Evolutionary conservation across 2,797 vertebrate genomes (phyloP).

Genomic region (Bufotes viridis): DNA sequence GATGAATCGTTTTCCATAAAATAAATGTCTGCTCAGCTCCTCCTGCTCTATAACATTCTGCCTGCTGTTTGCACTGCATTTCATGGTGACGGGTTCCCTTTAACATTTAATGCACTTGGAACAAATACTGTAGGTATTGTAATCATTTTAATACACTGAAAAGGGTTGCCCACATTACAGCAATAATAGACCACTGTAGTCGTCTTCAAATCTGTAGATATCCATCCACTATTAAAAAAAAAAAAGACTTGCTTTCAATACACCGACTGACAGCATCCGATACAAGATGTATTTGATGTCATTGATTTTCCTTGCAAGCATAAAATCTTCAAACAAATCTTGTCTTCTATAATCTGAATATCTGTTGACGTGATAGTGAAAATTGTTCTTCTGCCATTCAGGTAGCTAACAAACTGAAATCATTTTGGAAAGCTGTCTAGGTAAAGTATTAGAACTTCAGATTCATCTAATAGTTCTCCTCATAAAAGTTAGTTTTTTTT

Average conservation of each 20-base stretch:
- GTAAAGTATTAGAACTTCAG: not conserved
- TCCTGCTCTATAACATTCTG: too few relatives aligned
- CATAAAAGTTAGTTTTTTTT: not conserved
- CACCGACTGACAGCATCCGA: too few relatives aligned
- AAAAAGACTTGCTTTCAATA: too few relatives aligned
- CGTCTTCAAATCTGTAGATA: too few relatives aligned
- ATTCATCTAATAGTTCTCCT: not conserved
- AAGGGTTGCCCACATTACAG: not conserved
- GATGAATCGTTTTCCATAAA: too few relatives aligned
- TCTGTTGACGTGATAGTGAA: not conserved
- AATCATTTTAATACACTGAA: not conserved
- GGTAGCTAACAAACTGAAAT: not conserved
- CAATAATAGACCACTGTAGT: not conserved
- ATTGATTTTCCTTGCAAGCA: not conserved
- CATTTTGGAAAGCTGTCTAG: not conserved
- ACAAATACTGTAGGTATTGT: not conserved
- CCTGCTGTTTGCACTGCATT: too few relatives aligned
- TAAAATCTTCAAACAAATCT: not conserved
- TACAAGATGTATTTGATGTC: not conserved
- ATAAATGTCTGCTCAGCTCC: too few relatives aligned
- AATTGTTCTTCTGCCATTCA: not conserved
- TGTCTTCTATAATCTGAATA: not conserved
- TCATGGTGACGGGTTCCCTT: too few relatives aligned
- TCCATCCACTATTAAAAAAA: too few relatives aligned
- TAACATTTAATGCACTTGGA: not conserved